These are phyloP conservation scores for Sebastes hubbsi DNA, from an alignment of 2,797 vertebrate genomes.

Conservation along the genomic window DNA sequence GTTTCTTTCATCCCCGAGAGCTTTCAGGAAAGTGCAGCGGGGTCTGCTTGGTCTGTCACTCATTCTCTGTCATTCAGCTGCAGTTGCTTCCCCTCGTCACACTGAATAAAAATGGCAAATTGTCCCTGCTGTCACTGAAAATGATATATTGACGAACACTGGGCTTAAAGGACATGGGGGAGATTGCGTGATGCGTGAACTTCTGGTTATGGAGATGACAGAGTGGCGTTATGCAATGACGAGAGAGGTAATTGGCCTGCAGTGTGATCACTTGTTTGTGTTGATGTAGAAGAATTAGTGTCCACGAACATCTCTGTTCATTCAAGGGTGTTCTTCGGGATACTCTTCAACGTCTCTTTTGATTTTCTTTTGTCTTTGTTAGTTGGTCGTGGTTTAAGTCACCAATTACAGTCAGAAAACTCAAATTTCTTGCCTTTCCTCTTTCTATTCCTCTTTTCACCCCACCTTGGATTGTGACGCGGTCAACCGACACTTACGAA, in stretches of 20 bases:
- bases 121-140: constrained; percentile 56
- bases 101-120: constrained; percentile 55
- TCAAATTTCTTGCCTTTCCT: neutral
- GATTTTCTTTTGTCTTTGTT: neutral
- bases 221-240: constrained; percentile 13
- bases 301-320: neutral
- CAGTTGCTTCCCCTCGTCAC: constrained; percentile 20
- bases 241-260: constrained; percentile 31
- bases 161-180: constrained; percentile 20
- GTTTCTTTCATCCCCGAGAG: constrained; percentile 58
- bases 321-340: neutral
- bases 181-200: constrained; percentile 6
- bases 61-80: constrained; percentile 56
- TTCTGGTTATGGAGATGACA: constrained; percentile 27
- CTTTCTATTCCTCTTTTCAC: neutral
- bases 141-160: constrained; percentile 37
- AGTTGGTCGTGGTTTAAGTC: neutral
- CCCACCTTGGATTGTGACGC: neutral
- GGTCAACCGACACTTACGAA: neutral
- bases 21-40: constrained; percentile 57
- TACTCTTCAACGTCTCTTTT: neutral
- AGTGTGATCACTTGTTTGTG: constrained; percentile 28
- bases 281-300: constrained; percentile 22
- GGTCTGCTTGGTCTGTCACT: constrained; percentile 60
- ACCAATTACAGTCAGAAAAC: neutral